phyloP scores from a whole-genome alignment of 1,140 invertebrate genomes.

The Panagrolaimus sp. region DNA sequence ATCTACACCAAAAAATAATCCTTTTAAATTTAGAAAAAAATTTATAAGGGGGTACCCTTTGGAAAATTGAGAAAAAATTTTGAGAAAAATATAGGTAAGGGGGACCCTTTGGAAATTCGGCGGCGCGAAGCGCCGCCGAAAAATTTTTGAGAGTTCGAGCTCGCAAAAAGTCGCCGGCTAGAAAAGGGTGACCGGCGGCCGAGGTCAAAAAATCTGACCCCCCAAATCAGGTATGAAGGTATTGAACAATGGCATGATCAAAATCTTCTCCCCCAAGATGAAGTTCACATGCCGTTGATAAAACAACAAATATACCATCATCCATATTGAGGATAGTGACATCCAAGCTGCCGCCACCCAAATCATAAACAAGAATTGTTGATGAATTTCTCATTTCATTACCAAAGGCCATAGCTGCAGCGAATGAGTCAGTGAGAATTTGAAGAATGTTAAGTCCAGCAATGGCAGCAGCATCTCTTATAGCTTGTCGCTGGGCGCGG shows the following conservation, averaged over 20 bases:
- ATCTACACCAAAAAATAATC: no score
- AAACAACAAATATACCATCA: conserved; percentile 67
- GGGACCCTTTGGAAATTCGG: no score
- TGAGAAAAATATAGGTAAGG: no score
- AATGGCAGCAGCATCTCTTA: conserved; percentile 73
- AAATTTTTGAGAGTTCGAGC: no score
- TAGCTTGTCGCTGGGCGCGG: conserved; percentile 70
- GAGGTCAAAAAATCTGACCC: no score
- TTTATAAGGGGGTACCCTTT: no score
- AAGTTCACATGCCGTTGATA: conserved; percentile 68
- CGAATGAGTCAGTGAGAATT: conserved; percentile 75
- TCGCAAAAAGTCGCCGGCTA: no score
- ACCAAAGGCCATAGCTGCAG: conserved; percentile 78
- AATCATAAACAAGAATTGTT: conserved; percentile 73
- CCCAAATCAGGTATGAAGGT: no score
- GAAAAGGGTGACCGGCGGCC: no score
- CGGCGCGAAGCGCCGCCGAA: no score
- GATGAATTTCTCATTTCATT: conserved; percentile 69
- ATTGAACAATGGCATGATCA: conserved; percentile 70
- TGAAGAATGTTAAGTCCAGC: conserved; percentile 65
- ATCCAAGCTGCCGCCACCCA: conserved; percentile 73
- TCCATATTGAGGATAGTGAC: conserved; percentile 81
- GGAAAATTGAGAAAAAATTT: no score
- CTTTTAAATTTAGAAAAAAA: no score
- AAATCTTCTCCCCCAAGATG: not conserved